A percentile compares a stretch with the other conserved stretches of the same genome.
phyloP scores from a whole-genome alignment of 2,113 vertebrate species.

The Pipra filicauda region DNA sequence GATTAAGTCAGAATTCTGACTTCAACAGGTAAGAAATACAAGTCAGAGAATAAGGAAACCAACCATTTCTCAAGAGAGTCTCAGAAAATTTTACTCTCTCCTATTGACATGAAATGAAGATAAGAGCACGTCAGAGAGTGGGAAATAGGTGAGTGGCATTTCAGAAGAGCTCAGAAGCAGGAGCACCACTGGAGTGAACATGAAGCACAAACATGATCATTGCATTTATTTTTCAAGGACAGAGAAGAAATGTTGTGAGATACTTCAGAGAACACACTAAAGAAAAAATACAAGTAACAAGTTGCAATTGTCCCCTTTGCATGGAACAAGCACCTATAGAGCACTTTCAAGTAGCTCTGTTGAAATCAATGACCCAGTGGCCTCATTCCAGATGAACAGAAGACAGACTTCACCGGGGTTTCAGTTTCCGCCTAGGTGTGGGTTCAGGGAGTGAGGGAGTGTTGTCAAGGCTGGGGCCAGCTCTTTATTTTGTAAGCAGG shows the following conservation, averaged over 20 bases:
- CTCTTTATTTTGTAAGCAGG: neutral
- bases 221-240: neutral
- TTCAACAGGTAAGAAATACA: neutral
- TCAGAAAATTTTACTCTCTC: neutral
- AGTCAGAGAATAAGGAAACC: neutral
- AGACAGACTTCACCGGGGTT: neutral
- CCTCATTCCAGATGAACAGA: neutral
- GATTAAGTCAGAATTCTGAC: neutral
- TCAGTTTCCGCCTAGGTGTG: neutral
- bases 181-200: neutral
- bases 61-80: neutral
- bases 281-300: neutral
- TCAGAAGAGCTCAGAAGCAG: neutral
- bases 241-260: neutral
- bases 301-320: neutral
- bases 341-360: neutral
- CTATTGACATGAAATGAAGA: neutral
- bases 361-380: neutral
- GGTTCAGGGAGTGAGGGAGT: fast-evolving
- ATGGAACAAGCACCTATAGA: neutral
- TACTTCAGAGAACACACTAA: neutral
- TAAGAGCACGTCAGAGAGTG: neutral
- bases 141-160: neutral
- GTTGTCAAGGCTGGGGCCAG: neutral
- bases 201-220: neutral